phyloP scores from a whole-genome alignment of 1,140 invertebrate genomes.

The Pogonus chalceus region DNA sequence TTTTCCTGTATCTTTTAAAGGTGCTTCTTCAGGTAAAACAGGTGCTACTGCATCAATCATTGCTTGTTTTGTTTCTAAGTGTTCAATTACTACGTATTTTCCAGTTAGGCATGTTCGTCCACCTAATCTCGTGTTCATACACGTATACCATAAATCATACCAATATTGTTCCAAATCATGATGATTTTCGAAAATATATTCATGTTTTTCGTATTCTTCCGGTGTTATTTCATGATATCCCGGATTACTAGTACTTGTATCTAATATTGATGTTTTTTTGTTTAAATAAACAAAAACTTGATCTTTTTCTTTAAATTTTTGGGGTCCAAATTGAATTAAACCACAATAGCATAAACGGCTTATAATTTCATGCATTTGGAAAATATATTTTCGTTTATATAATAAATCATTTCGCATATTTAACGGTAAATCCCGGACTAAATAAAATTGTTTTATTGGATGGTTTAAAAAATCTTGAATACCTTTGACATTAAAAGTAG shows the following conservation, averaged over 20 bases:
- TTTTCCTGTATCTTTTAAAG: constrained; percentile 40
- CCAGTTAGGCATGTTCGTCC: constrained; percentile 29
- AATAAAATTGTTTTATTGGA: constrained; percentile 54
- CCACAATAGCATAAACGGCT: constrained; percentile 54
- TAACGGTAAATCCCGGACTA: constrained; percentile 47
- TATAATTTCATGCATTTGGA: constrained; percentile 46
- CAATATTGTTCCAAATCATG: constrained; percentile 59
- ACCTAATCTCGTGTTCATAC: constrained; percentile 55
- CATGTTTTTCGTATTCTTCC: constrained; percentile 42
- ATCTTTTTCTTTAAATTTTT: constrained; percentile 58
- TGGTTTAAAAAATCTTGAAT: constrained; percentile 52
- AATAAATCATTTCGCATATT: constrained; percentile 44
- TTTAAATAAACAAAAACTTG: constrained; percentile 63
- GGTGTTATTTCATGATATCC: constrained; percentile 54
- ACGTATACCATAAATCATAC: constrained; percentile 58
- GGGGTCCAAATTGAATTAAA: constrained; percentile 58
- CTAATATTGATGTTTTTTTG: constrained; percentile 45
- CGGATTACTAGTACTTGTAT: constrained; percentile 52
- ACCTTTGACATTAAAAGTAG: constrained; percentile 47
- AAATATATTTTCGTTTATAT: constrained; percentile 54
- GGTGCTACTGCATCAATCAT: constrained; percentile 39
- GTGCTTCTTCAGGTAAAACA: constrained; percentile 37
- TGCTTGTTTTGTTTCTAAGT: constrained; percentile 39
- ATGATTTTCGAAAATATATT: constrained; percentile 45
- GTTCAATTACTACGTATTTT: constrained; percentile 42